phyloP scores from a whole-genome alignment of 2,797 vertebrate species.

The Phrynocephalus guinanensis region DNA sequence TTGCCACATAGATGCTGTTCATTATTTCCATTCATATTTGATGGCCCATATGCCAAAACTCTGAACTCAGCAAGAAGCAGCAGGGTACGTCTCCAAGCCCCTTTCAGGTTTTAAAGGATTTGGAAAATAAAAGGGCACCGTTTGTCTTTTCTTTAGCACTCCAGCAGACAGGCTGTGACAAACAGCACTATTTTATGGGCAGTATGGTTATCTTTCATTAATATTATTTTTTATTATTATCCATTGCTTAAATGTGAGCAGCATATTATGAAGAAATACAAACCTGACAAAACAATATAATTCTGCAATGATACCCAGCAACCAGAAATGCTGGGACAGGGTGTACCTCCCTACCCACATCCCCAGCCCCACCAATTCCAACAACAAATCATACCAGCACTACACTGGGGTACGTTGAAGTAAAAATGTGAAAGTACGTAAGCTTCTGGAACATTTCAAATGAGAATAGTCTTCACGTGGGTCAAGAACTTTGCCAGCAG shows the following conservation, averaged over 20 bases:
- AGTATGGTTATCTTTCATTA: slow-evolving; percentile 46
- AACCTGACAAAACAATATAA: slow-evolving; percentile 43
- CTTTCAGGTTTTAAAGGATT: slow-evolving; percentile 56
- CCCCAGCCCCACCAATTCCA: neutral
- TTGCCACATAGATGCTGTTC: slow-evolving; percentile 56
- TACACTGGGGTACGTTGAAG: neutral
- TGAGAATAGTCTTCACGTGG: neutral
- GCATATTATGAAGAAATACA: slow-evolving; percentile 15
- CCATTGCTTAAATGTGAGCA: neutral
- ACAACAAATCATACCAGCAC: neutral
- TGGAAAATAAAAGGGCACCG: slow-evolving; percentile 35
- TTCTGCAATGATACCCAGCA: neutral
- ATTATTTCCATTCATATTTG: slow-evolving; percentile 49
- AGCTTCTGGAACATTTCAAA: neutral
- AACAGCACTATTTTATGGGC: slow-evolving; percentile 36
- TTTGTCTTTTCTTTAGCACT: slow-evolving; percentile 19
- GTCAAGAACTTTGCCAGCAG: no score
- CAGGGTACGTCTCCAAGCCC: slow-evolving; percentile 54
- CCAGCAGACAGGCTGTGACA: neutral
- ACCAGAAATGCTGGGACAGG: neutral
- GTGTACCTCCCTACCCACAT: no score
- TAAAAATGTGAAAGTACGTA: neutral
- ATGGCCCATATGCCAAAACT: slow-evolving; percentile 58
- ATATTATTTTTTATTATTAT: slow-evolving; percentile 17
- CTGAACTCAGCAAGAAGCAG: slow-evolving; percentile 59